Evolutionary conservation across 1,140 invertebrate genomes (phyloP).

Genomic region (Drosophila punjabiensis): DNA sequence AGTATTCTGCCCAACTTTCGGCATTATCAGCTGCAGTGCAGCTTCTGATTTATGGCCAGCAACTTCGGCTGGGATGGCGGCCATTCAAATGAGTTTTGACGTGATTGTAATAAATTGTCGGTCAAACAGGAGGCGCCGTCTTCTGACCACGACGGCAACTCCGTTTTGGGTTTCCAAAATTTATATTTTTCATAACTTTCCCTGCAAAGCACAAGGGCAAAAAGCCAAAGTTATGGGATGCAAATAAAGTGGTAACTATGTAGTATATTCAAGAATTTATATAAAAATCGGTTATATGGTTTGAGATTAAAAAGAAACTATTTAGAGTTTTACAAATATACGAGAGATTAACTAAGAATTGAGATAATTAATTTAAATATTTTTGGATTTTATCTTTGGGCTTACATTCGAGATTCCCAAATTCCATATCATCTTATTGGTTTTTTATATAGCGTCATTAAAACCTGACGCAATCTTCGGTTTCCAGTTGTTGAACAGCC

Average conservation of each 20-base stretch:
- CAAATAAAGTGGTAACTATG: conserved; percentile 50
- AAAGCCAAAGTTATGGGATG: conserved; percentile 39
- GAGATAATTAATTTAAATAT: no score
- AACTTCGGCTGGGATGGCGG: conserved; percentile 44
- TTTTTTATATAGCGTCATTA: no score
- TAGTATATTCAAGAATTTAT: conserved; percentile 1
- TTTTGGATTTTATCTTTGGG: no score
- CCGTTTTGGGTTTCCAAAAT: conserved; percentile 39
- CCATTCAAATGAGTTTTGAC: conserved; percentile 80
- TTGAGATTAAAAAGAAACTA: not conserved
- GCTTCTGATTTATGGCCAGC: conserved; percentile 71
- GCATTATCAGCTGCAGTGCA: conserved; percentile 79
- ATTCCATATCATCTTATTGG: no score
- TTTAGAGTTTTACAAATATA: not conserved
- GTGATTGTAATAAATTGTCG: conserved; percentile 83
- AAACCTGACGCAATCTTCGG: no score
- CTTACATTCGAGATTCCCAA: no score
- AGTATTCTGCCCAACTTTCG: not conserved
- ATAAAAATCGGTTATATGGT: not conserved
- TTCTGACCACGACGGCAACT: not conserved
- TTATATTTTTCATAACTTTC: conserved; percentile 61
- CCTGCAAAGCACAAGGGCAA: conserved; percentile 23
- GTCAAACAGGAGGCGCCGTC: conserved; percentile 56
- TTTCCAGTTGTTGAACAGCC: no score
- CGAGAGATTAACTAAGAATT: no score